These are phyloP conservation scores for Polylopha cassiicola DNA, from an alignment of 2,888 invertebrate genomes.

Conservation along the genomic window DNA sequence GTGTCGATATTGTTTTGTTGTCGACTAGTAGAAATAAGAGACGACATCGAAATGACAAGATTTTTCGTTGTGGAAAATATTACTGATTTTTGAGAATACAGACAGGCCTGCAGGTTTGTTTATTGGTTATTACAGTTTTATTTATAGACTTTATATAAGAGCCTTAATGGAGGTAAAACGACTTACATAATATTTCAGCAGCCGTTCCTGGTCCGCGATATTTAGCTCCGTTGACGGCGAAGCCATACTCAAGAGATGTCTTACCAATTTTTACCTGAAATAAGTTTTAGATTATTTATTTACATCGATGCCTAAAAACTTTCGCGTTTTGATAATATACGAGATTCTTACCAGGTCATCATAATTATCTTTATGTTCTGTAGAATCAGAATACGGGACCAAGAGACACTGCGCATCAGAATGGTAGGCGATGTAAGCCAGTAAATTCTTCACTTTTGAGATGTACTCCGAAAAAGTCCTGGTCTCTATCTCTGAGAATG, in stretches of 20 bases:
- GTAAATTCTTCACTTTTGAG: constrained; percentile 65
- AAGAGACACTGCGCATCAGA: constrained; percentile 84
- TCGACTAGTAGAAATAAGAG: too few relatives aligned
- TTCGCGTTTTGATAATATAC: too few relatives aligned
- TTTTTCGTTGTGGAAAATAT: too few relatives aligned
- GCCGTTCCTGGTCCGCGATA: constrained; percentile 70
- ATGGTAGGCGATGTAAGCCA: constrained; percentile 84
- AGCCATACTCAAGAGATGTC: constrained; percentile 51
- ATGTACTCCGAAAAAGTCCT: constrained; percentile 75
- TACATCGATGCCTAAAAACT: too few relatives aligned
- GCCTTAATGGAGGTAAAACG: not conserved
- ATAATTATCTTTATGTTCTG: constrained; percentile 65
- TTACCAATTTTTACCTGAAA: constrained; percentile 57
- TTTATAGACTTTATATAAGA: too few relatives aligned
- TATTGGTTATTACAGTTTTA: too few relatives aligned
- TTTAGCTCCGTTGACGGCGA: constrained; percentile 52
- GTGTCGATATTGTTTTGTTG: too few relatives aligned
- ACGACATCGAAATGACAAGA: too few relatives aligned
- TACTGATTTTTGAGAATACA: too few relatives aligned
- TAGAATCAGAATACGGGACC: constrained; percentile 81
- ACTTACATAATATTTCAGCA: constrained; percentile 75
- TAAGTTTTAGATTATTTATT: not conserved
- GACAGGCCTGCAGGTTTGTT: too few relatives aligned
- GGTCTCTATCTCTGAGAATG: constrained; percentile 86
- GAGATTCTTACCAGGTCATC: constrained; percentile 68